These are phyloP conservation scores for Rhea pennata DNA, from an alignment of 2,113 vertebrate genomes.

Conservation along the genomic window DNA sequence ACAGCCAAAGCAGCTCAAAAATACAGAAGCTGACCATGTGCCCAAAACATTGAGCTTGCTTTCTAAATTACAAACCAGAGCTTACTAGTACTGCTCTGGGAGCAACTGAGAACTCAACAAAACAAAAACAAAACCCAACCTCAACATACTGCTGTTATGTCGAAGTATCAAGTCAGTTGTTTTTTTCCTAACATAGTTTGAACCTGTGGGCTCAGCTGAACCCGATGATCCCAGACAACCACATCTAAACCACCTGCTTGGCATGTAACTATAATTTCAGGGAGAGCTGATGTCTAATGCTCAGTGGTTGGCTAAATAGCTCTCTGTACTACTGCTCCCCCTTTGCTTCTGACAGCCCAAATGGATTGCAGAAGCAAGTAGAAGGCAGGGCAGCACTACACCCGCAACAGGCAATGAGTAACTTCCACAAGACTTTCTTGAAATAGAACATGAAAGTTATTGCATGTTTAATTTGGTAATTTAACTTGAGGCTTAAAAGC, in stretches of 20 bases:
- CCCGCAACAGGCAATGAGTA: not conserved
- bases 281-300: not conserved
- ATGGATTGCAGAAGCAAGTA: not conserved
- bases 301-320: not conserved
- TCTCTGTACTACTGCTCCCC: not conserved
- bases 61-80: not conserved
- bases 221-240: not conserved
- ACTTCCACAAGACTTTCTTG: not conserved
- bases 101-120: not conserved
- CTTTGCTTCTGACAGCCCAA: not conserved
- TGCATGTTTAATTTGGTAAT: not conserved
- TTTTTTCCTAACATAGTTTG: not conserved
- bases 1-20: not conserved
- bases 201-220: not conserved
- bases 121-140: not conserved
- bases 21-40: not conserved
- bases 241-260: not conserved
- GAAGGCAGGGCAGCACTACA: not conserved
- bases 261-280: not conserved
- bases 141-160: not conserved
- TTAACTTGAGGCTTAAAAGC: slow-evolving; percentile 7
- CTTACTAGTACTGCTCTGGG: not conserved
- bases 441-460: slow-evolving; percentile 16
- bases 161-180: not conserved
- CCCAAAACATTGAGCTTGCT: not conserved